Base-by-base conservation (phyloP, 2,888 invertebrate species). In the Eudemis profundana region DNA sequence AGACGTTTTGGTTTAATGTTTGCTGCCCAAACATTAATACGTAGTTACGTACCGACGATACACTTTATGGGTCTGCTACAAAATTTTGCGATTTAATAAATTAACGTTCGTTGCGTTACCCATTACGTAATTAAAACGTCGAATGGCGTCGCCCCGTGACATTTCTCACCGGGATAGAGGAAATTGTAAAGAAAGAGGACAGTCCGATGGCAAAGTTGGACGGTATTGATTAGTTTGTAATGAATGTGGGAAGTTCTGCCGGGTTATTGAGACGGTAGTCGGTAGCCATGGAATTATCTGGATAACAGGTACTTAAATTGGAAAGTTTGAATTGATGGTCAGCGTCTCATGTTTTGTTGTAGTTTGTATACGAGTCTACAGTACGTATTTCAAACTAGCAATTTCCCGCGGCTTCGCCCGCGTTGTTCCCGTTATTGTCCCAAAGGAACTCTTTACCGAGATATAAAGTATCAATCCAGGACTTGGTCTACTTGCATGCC, bases 161-260 rank as follows among this genome's bases (percentile, higher is more conserved):
- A 50, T 50, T 50, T 29, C 27, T 61, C 50, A 19, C 60, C 21
- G 40, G 42, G n/a, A 56, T 49, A 49, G n/a, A 42, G 47, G 62
- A 23, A 50, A 40, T 63, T 23, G 42, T 21, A 29, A 63, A 56
- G 62, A 61, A 49, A 61, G 51, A 61, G 14, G 23, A 38, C 40
- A 21, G 54, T 54, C 56, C 47, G 29, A 21, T 57, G 29, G 38
- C 54, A 15, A 63, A 63, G 29, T 63, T 56, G 47, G 47, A 29
- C 54, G 49, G 49, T 42, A 63, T 63, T 63, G 56, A 63, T 63
- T 57, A 63, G 38, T 49, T 42, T 49, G 56, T 63, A 63, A 63
- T 50, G 40, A 49, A 57, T 56, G 63, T 42, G 49, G 7, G 56
- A 63, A 63, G 47, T 63, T 63, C 49, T 19, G 27, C 49, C 29